These are phyloP conservation scores for Champsocephalus esox DNA, from an alignment of 2,797 vertebrate genomes.

Conservation along the genomic window DNA sequence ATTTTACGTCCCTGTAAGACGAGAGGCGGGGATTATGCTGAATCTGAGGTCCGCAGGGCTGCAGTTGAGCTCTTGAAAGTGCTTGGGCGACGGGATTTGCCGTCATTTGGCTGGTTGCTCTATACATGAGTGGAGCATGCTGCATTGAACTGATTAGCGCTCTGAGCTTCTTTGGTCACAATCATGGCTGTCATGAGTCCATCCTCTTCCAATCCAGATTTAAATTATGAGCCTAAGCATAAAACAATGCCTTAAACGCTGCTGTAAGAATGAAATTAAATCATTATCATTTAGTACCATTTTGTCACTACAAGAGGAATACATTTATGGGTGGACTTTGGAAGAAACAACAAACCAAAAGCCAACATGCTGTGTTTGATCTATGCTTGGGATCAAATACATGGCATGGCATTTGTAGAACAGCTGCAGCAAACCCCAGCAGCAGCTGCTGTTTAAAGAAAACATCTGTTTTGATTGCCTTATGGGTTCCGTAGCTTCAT, in stretches of 20 bases:
- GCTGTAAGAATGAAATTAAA: background rate
- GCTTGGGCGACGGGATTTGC: slow-evolving; percentile 52
- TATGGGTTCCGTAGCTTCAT: slow-evolving; percentile 12
- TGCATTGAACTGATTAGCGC: slow-evolving; percentile 57
- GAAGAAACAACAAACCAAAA: background rate
- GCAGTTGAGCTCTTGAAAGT: slow-evolving; percentile 46
- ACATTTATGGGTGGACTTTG: background rate
- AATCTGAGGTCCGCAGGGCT: slow-evolving; percentile 47
- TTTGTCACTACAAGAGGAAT: background rate
- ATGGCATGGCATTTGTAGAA: background rate
- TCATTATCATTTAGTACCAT: background rate
- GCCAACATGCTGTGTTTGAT: background rate
- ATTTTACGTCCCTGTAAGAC: slow-evolving; percentile 19
- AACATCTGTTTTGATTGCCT: slow-evolving; percentile 1
- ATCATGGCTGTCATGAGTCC: slow-evolving; percentile 26
- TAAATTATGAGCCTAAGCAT: slow-evolving; percentile 8
- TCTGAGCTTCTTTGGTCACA: slow-evolving; percentile 49
- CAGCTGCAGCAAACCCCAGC: slow-evolving; percentile 12
- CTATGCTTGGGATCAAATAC: background rate
- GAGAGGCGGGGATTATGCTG: slow-evolving; percentile 50
- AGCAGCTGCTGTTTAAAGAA: slow-evolving; percentile 20
- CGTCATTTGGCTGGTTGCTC: slow-evolving; percentile 51
- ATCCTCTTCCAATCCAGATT: slow-evolving; percentile 21
- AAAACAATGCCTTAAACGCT: background rate
- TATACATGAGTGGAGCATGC: slow-evolving; percentile 34